A percentile compares a stretch with the other conserved stretches of the same genome.
phyloP scores from a whole-genome alignment of 2,797 vertebrate species.

The Xenopus petersii region DNA sequence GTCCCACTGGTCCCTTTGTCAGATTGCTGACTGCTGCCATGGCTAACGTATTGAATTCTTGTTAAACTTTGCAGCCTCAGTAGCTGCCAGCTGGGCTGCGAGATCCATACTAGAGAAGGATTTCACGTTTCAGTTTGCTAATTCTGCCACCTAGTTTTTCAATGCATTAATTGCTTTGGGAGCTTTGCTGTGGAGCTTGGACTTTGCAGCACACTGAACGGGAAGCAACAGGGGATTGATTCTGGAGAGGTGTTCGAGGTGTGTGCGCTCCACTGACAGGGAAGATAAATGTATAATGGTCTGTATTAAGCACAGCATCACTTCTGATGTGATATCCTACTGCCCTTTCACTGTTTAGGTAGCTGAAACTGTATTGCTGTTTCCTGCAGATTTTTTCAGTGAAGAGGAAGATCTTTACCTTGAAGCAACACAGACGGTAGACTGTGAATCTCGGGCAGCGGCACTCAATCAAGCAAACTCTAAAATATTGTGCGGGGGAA shows the following conservation, averaged over 20 bases:
- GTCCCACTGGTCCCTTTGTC: conserved; percentile 37
- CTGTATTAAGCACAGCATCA: conserved; percentile 59
- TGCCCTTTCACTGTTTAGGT: conserved; percentile 54
- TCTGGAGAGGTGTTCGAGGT: conserved; percentile 39
- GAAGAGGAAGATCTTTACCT: conserved; percentile 53
- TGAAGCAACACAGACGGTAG: conserved; percentile 54
- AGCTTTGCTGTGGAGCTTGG: conserved; percentile 20
- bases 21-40: conserved; percentile 21
- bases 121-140: conserved; percentile 49
- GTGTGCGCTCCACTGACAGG: conserved; percentile 53
- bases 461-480: conserved; percentile 53
- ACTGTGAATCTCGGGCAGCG: conserved; percentile 50
- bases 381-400: conserved; percentile 62
- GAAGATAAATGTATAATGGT: conserved; percentile 59
- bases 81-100: conserved; percentile 46
- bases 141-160: conserved; percentile 42
- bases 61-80: conserved; percentile 43
- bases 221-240: conserved; percentile 54
- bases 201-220: conserved; percentile 32
- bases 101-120: conserved; percentile 24
- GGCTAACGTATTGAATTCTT: conserved; percentile 47
- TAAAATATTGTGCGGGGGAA: conserved; percentile 52
- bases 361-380: conserved; percentile 47
- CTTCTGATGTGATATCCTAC: conserved; percentile 21
- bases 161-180: conserved; percentile 41